A percentile compares a stretch with the other conserved stretches of the same genome.
Conservation (phyloP, 2,888 invertebrate species). For the Achlya flavicornis region DNA sequence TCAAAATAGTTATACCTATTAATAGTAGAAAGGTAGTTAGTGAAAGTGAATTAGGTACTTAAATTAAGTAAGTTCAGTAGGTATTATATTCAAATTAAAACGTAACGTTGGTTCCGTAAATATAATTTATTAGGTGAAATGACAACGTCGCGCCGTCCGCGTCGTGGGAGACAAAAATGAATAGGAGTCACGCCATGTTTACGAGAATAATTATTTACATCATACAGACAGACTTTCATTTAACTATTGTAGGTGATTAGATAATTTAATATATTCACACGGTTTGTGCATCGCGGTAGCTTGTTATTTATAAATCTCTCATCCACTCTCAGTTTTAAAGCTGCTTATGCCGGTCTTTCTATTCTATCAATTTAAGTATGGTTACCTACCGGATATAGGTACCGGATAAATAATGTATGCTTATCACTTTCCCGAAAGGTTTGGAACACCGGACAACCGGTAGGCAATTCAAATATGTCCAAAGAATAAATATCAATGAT, state of each 20-base stretch:
- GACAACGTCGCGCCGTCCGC: constrained; percentile 45
- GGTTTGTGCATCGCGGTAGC: not conserved
- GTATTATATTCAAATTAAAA: constrained; percentile 48
- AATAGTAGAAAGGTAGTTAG: constrained; percentile 8
- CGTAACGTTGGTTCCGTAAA: constrained; percentile 40
- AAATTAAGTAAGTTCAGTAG: not conserved
- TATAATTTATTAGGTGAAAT: constrained; percentile 65
- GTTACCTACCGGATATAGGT: constrained; percentile 7
- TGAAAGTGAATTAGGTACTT: constrained; percentile 47
- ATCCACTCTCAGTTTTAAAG: too few species aligned
- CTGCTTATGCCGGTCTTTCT: not conserved
- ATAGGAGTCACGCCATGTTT: constrained; percentile 65
- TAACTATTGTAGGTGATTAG: constrained; percentile 28
- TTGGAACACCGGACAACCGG: not conserved
- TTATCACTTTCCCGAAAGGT: not conserved
- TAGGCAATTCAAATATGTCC: not conserved
- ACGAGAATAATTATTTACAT: constrained; percentile 64
- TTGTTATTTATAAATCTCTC: too few species aligned
- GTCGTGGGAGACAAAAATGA: constrained; percentile 77
- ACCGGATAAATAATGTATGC: not conserved
- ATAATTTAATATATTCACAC: constrained; percentile 18
- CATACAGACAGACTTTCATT: constrained; percentile 66
- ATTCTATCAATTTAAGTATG: not conserved
- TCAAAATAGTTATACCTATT: too few species aligned
- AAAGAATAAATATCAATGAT: not conserved